Evolutionary conservation across 1,140 invertebrate species (phyloP).

Genomic region (Meteorus sp.): DNA sequence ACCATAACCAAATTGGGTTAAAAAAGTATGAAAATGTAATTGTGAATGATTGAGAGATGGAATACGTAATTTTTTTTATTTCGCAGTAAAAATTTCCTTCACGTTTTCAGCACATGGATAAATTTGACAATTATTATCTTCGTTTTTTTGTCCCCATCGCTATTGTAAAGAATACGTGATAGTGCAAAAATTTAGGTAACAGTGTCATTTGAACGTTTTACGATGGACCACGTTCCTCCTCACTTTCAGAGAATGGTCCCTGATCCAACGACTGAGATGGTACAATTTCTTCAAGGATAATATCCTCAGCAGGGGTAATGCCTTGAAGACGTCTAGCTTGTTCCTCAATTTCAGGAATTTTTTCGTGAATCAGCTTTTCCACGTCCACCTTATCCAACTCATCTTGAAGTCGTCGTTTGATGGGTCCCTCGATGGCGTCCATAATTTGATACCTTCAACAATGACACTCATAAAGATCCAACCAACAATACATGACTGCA

Average conservation of each 20-base stretch:
- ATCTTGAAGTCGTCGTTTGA: conserved; percentile 69
- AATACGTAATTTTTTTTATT: too few species aligned
- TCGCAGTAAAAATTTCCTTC: too few species aligned
- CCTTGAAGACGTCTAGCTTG: conserved; percentile 52
- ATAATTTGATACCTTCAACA: conserved; percentile 72
- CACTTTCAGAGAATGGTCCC: conserved; percentile 50
- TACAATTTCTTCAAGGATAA: conserved; percentile 37
- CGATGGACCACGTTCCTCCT: conserved; percentile 53
- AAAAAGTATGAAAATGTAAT: too few species aligned
- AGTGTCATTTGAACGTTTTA: conserved; percentile 29
- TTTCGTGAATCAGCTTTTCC: conserved; percentile 70
- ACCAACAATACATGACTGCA: too few species aligned
- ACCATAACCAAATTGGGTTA: too few species aligned
- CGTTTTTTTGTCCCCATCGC: not conserved
- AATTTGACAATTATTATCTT: too few species aligned
- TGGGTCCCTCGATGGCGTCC: conserved; percentile 75
- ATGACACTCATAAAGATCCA: not conserved
- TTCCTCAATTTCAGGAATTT: conserved; percentile 67
- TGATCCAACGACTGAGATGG: conserved; percentile 39
- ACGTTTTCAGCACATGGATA: too few species aligned
- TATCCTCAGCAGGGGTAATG: conserved; percentile 40
- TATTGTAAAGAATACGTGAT: not conserved
- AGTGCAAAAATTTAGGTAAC: not conserved
- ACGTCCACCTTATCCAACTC: conserved; percentile 73
- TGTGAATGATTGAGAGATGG: too few species aligned